Evolutionary conservation across 2,113 vertebrate species (phyloP).

Genomic region (Chamaea fasciata): DNA sequence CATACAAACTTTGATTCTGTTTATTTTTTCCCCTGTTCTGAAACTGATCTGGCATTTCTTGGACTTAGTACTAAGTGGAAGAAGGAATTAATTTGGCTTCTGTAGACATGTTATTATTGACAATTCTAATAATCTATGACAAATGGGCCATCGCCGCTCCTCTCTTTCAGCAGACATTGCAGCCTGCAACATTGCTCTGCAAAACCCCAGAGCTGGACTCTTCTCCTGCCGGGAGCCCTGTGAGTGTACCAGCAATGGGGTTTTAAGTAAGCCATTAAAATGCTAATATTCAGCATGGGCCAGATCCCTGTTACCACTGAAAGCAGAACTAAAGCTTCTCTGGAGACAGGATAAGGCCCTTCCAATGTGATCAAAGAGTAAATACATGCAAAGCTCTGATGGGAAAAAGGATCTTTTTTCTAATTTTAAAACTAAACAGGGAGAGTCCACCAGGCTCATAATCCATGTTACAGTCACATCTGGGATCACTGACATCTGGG

Average conservation of each 20-base stretch:
- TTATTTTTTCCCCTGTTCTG: slow-evolving; percentile 44
- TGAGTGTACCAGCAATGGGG: background rate
- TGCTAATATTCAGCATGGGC: slow-evolving; percentile 34
- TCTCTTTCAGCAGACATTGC: background rate
- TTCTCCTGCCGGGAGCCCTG: background rate
- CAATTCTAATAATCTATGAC: slow-evolving; percentile 51
- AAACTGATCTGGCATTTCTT: slow-evolving; percentile 50
- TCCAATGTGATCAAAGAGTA: slow-evolving; percentile 53
- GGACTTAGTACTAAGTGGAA: slow-evolving; percentile 32
- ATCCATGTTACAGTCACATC: slow-evolving; percentile 10
- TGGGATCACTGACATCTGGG: slow-evolving; percentile 9
- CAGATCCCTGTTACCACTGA: slow-evolving; percentile 43
- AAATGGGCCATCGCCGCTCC: background rate
- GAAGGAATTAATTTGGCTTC: slow-evolving; percentile 56
- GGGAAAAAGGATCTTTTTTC: slow-evolving; percentile 43
- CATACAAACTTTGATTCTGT: slow-evolving; percentile 63
- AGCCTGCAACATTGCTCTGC: background rate
- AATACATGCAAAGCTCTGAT: slow-evolving; percentile 52
- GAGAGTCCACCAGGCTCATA: background rate
- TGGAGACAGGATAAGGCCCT: slow-evolving; percentile 54
- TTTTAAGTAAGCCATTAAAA: slow-evolving; percentile 58
- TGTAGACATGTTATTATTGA: slow-evolving; percentile 32
- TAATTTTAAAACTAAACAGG: slow-evolving; percentile 53
- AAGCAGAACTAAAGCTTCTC: slow-evolving; percentile 52
- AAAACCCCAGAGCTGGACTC: slow-evolving; percentile 40